Conservation (phyloP, 2,888 invertebrate species). For the Leptinotarsa haldemani region DNA sequence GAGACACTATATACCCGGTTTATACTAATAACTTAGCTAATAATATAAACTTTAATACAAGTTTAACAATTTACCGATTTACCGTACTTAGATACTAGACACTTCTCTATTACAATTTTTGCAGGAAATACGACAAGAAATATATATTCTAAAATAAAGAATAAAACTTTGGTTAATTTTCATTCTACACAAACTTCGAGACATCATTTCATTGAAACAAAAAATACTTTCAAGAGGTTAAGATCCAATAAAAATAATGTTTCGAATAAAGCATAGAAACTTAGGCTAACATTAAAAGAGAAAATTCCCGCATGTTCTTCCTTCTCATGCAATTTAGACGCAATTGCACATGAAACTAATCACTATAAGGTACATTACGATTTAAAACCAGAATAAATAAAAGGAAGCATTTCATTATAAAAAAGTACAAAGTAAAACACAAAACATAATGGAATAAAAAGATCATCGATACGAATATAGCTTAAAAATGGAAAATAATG, state of each 20-base stretch:
- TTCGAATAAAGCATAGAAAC: conserved; percentile 34
- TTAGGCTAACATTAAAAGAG: conserved; percentile 26
- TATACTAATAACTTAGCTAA: conserved; percentile 46
- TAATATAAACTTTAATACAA: conserved; percentile 45
- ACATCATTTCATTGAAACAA: conserved; percentile 25
- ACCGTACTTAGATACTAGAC: conserved; percentile 51
- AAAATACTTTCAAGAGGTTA: conserved; percentile 13
- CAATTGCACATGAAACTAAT: conserved; percentile 44
- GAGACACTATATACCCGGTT: conserved; percentile 47
- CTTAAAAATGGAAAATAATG: conserved; percentile 23
- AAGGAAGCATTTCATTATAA: conserved; percentile 37
- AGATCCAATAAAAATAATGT: conserved; percentile 18
- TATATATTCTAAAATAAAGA: conserved; percentile 31
- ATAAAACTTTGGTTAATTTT: conserved; percentile 46
- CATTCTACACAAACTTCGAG: conserved; percentile 38
- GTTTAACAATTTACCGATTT: conserved; percentile 52
- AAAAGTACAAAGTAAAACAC: conserved; percentile 40
- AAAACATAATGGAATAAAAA: conserved; percentile 30
- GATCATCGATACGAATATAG: conserved; percentile 22
- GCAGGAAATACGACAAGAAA: conserved; percentile 32
- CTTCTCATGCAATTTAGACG: conserved; percentile 36
- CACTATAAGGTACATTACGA: conserved; percentile 47
- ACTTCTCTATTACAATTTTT: conserved; percentile 36
- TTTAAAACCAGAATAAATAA: conserved; percentile 44
- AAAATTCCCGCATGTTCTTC: conserved; percentile 42